Evolutionary conservation across 2,113 vertebrate species (phyloP).

Genomic region (Gasterosteus nipponicus): DNA sequence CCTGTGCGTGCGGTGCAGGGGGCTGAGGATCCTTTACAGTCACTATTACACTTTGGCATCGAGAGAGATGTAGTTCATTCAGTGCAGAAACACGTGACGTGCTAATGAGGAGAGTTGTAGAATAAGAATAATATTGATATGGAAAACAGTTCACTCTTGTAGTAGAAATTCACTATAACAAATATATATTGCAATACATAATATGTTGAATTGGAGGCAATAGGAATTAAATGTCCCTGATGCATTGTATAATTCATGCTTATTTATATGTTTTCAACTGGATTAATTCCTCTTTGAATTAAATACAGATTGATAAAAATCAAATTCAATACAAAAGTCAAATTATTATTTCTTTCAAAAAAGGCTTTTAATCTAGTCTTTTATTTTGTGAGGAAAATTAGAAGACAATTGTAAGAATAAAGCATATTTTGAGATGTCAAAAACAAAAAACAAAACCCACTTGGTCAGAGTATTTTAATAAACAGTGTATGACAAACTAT

Average conservation of each 20-base stretch:
- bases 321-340: not conserved
- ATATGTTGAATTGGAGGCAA: not conserved
- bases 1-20: not conserved
- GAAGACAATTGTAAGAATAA: not conserved
- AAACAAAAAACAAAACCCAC: not conserved
- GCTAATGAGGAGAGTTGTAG: not conserved
- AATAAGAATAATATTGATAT: not conserved
- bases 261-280: not conserved
- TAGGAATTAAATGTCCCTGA: not conserved
- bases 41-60: not conserved
- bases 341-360: not conserved
- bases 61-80: not conserved
- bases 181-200: not conserved
- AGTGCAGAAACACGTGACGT: not conserved
- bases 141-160: not conserved
- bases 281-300: not conserved
- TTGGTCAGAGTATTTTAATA: not conserved
- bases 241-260: not conserved
- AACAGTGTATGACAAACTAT: not conserved
- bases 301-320: not conserved
- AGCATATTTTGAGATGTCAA: not conserved
- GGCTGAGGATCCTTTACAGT: not conserved
- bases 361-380: not conserved
- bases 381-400: not conserved
- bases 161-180: not conserved